These are phyloP conservation scores for Acrossocheilus wenchowensis DNA, from an alignment of 2,797 vertebrate genomes.

Conservation along the genomic window DNA sequence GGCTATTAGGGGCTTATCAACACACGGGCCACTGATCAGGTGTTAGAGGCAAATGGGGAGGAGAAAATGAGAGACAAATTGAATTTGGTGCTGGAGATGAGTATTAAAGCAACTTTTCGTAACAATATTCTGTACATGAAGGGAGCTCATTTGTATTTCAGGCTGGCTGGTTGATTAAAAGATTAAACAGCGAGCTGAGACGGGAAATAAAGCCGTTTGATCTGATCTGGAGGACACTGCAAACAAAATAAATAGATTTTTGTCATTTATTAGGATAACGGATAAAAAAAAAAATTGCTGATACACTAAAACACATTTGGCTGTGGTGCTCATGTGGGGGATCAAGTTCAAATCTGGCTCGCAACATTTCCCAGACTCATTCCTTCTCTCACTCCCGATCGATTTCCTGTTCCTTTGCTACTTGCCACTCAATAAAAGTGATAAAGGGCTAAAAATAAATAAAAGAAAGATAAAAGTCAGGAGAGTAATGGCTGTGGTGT, in stretches of 20 bases:
- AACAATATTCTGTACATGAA: slow-evolving; percentile 4
- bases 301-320: neutral
- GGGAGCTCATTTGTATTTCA: neutral
- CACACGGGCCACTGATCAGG: slow-evolving; percentile 37
- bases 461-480: neutral
- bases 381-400: neutral
- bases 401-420: neutral
- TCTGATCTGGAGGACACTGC: neutral
- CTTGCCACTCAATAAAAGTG: slow-evolving; percentile 1
- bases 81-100: neutral
- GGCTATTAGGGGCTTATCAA: slow-evolving; percentile 36
- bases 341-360: neutral
- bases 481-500: slow-evolving; percentile 9
- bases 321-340: neutral
- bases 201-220: neutral
- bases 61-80: slow-evolving; percentile 28
- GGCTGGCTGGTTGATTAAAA: neutral
- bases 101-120: slow-evolving; percentile 5
- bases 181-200: neutral
- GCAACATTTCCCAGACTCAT: slow-evolving; percentile 25
- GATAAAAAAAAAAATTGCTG: neutral
- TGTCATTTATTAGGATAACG: neutral
- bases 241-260: neutral
- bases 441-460: slow-evolving; percentile 22
- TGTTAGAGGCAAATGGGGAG: slow-evolving; percentile 25